Conservation (phyloP, 2,888 invertebrate genomes). For the Drosophila neutralis region DNA sequence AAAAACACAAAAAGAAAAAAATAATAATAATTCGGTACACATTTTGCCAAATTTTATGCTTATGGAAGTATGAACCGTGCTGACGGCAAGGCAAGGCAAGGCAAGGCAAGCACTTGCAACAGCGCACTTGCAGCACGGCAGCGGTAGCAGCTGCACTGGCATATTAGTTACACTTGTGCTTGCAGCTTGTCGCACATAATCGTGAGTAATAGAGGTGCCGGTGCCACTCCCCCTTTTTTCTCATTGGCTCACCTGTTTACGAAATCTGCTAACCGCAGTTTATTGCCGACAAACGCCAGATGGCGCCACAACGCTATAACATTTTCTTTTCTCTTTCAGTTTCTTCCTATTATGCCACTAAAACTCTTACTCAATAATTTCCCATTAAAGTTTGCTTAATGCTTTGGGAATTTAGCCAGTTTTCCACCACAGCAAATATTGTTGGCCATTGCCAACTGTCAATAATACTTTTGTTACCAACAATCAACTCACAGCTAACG, state of each 20-base stretch:
- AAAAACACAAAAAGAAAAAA: slow-evolving; percentile 17
- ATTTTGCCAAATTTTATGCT: slow-evolving; percentile 48
- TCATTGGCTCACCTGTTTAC: slow-evolving; percentile 12
- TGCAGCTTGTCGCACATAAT: slow-evolving; percentile 46
- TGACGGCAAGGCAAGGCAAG: not conserved
- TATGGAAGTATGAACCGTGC: slow-evolving; percentile 30
- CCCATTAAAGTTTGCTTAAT: not conserved
- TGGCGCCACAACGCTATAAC: slow-evolving; percentile 37
- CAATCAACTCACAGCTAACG: not conserved
- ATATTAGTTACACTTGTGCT: slow-evolving; percentile 50
- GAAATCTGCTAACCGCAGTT: slow-evolving; percentile 29
- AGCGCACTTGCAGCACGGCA: slow-evolving; percentile 14
- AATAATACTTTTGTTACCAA: not conserved
- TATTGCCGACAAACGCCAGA: slow-evolving; percentile 44
- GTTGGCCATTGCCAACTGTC: not conserved
- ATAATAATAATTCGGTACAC: slow-evolving; percentile 53
- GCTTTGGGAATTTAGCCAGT: not conserved
- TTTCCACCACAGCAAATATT: not conserved
- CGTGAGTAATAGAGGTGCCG: slow-evolving; percentile 47
- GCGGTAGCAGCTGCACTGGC: slow-evolving; percentile 18
- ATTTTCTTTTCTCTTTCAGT: not conserved
- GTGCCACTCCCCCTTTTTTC: slow-evolving; percentile 4
- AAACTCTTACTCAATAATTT: not conserved
- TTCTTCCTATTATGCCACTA: not conserved
- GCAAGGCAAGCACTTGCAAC: slow-evolving; percentile 23